Base-by-base conservation (phyloP, 2,797 vertebrate genomes). In the Podargus strigoides region DNA sequence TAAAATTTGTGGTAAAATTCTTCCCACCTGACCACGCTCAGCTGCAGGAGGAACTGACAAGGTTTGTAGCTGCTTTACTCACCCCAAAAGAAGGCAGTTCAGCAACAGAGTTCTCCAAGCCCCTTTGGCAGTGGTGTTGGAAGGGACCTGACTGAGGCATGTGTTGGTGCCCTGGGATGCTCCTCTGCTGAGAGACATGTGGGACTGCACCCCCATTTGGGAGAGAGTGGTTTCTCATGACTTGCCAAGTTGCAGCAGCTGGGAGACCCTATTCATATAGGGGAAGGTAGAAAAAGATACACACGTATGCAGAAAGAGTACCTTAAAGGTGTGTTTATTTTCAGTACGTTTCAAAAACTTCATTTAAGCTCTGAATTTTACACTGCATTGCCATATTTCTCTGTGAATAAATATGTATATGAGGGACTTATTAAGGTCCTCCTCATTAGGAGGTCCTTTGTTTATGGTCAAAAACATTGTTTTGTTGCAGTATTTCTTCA, bases 1-100 rank as follows among this genome's bases (percentile, higher is more conserved):
- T 99, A 92, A 99, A 98, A 96, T 99, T 99, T 92, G 98, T 99
- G 92, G 99, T 99, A 97, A 99, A 99, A 97, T 99, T 99, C 97
- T 99, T 99, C 87, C 99, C 99, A 27, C 99, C 99, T 5, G 99
- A 99, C 93, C 99, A 99, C 0, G 98, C 99, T 66, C 99, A 99
- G 91, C 98, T 99, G 24, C 98, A 99, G 97, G 99, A 99, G 95
- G 99, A 99, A 87, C 97, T 99, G 90, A 99, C 99, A 75, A 99
- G 99, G 99, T 99, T 94, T 98, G 98, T 97, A 87, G 67, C 84
- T 87, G 55, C 5, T 82, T 69, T 76, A 10, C 37, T 60, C 5
- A 37, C 7, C 15, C 8, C 47, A 30, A 8, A 42, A 63, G 39
- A 16, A 66, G 34, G 21, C 60, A 37, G 5, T 64, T 60, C 3